Base-by-base conservation (phyloP, 2,113 vertebrate genomes). In the Procavia capensis region DNA sequence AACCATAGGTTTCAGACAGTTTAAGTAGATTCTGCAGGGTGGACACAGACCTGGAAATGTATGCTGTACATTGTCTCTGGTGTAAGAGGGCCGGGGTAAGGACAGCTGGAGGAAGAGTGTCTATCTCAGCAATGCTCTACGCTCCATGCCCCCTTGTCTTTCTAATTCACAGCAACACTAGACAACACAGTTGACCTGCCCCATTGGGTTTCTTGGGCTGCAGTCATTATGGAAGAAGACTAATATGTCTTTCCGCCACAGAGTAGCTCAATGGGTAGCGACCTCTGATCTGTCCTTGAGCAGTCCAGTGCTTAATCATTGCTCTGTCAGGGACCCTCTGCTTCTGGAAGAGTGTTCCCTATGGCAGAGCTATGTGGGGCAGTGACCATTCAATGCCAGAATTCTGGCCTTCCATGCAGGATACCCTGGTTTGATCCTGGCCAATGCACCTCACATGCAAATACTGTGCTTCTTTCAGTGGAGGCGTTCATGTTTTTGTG, bases 41-140 rank as follows among this genome's bases (percentile, higher is more conserved):
- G 31, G 27, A 43, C 41, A 4, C 43, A 45, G 39, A 27, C 6
- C 6, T 63, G 0, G 0, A 4, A 17, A 61, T 47, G 27, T 36
- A 47, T 59, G 19, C 54, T 4, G 34, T 27, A 39, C 6, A 13
- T 66, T 63, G 14, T n/a, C 16, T 9, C 24, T 43, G 63, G 34
- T 36, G 6, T 24, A 25, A 90, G 57, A 80, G 64, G 47, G 8
- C 11, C 0, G 25, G n/a, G 45, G 7, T 22, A 76, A 9, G 4
- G 1, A 3, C 16, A 83, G 6, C 4, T 24, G 27, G 10, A 34
- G 7, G 16, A 80, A 81, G 34, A 4, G 2, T 31, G 4, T 45
- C 80, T 47, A 19, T 20, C 36, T 59, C 11, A 25, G 27, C 4
- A 75, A n/a, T 29, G 34, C 34, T 68, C 66, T 17, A 34, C 4